phyloP scores from a whole-genome alignment of 2,113 vertebrate species.

The Cynoglossus semilaevis region DNA sequence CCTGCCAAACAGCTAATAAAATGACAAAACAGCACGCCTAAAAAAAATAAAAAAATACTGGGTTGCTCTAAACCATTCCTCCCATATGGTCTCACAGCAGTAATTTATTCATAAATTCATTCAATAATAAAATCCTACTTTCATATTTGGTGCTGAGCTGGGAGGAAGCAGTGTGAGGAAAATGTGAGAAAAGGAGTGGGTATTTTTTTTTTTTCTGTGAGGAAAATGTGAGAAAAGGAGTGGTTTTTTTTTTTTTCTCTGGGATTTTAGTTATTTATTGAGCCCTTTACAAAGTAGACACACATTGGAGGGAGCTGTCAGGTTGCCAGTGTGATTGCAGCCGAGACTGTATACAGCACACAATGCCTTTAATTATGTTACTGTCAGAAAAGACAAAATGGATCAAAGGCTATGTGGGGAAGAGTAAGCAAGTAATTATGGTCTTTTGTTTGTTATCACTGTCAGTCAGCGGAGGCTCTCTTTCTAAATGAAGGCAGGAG shows the following conservation, averaged over 20 bases:
- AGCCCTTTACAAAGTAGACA: constrained; percentile 34
- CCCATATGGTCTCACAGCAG: constrained; percentile 13
- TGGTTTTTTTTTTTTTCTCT: constrained; percentile 40
- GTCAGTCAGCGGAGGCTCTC: constrained; percentile 47
- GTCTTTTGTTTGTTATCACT: constrained; percentile 64
- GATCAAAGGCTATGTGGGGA: constrained; percentile 62
- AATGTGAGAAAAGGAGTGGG: constrained; percentile 33
- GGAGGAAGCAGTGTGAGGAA: constrained; percentile 14
- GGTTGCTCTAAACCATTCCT: constrained; percentile 21
- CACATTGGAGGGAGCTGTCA: constrained; percentile 64
- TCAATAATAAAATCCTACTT: constrained; percentile 53
- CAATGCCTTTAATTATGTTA: constrained; percentile 73
- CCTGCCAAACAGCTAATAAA: constrained; percentile 58
- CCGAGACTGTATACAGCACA: constrained; percentile 50
- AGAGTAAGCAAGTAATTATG: constrained; percentile 70
- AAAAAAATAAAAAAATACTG: constrained; percentile 25
- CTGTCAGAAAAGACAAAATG: constrained; percentile 66
- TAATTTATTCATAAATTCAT: constrained; percentile 66
- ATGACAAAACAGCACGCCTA: constrained; percentile 47
- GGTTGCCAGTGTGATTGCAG: constrained; percentile 48
- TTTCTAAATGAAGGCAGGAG: constrained; percentile 28
- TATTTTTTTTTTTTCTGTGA: constrained; percentile 41
- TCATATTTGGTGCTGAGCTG: constrained; percentile 40
- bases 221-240: constrained; percentile 33
- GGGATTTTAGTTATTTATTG: constrained; percentile 2